Base-by-base conservation (phyloP, 2,113 vertebrate genomes). In the Takifugu bimaculatus region DNA sequence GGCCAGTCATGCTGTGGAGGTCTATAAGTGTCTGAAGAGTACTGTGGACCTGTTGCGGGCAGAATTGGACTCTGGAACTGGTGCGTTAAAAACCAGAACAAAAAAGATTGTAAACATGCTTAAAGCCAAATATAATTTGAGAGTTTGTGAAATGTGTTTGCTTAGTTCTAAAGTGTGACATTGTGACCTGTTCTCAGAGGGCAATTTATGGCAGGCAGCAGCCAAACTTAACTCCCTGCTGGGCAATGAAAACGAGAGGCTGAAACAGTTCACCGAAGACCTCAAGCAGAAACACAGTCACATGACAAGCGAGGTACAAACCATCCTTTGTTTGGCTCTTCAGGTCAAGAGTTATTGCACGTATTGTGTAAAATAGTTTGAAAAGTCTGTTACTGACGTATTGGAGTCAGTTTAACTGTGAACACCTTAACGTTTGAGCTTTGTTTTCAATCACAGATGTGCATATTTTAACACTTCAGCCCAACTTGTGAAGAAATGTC, bases 281-380 rank as follows among this genome's bases (percentile, higher is more conserved):
- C 93, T 98, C 50, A 93, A 96, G 80, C 94, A 95, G 72, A 97
- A 95, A 72, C 91, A 98, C 72, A 85, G 82, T 68, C 90, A 93
- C 74, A 97, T 98, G 96, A 96, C 94, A 63, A 95, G 93, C 57
- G 95, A 98, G 94, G 95, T 89, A 78, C 13, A n/a, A 25, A 29
- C 61, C 15, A 12, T 42, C n/a, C n/a, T 29, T 27, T 13, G 29
- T 32, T 42, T 20, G 32, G 20, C 25, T 63, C 39, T 2, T n/a
- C 10, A 45, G 44, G 35, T 28, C 2, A 0, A 43, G 5, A n/a
- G 6, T 2, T 5, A 1, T 50, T 20, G 12, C 9, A 26, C 25
- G 68, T 32, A 54, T 3, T 1, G 0, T 55, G 13, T 39, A 3
- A 26, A 54, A 27, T 12, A 45, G 26, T 32, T 20, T 20, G 20